Evolutionary conservation across 2,888 invertebrate genomes (phyloP).

Genomic region (Quadriops clusia): DNA sequence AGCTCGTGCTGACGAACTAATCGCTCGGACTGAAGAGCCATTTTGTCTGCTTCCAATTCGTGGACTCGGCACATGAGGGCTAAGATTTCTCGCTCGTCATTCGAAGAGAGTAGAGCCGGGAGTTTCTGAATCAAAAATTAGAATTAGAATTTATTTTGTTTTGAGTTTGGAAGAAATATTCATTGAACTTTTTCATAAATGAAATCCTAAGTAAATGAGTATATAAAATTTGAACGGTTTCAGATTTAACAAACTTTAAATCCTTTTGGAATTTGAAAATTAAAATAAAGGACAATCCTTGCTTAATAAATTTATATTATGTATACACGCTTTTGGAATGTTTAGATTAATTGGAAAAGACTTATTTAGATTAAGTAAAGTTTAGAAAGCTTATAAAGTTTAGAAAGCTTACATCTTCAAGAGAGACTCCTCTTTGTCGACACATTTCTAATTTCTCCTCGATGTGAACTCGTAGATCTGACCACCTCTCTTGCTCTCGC

Average conservation of each 20-base stretch:
- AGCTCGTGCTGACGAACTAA: conserved; percentile 79
- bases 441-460: conserved; percentile 73
- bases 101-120: conserved; percentile 71
- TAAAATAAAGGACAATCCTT: too few species aligned
- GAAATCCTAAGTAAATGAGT: too few species aligned
- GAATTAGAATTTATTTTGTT: too few species aligned
- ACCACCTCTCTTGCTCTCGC: conserved; percentile 72
- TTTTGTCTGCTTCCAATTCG: conserved; percentile 87
- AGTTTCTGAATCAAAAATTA: conserved; percentile 52
- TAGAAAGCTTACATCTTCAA: conserved; percentile 64
- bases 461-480: conserved; percentile 61
- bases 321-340: too few species aligned
- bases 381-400: too few species aligned
- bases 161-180: too few species aligned
- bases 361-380: too few species aligned
- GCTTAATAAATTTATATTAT: too few species aligned
- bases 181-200: too few species aligned
- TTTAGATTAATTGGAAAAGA: too few species aligned
- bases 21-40: conserved; percentile 79
- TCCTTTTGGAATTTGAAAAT: conserved; percentile 1
- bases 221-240: not conserved
- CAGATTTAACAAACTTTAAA: not conserved
- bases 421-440: conserved; percentile 60
- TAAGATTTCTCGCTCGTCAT: conserved; percentile 82
- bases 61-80: conserved; percentile 84